Evolutionary conservation across 2,797 vertebrate genomes (phyloP).

Genomic region (Scolopax bukidnonensis): DNA sequence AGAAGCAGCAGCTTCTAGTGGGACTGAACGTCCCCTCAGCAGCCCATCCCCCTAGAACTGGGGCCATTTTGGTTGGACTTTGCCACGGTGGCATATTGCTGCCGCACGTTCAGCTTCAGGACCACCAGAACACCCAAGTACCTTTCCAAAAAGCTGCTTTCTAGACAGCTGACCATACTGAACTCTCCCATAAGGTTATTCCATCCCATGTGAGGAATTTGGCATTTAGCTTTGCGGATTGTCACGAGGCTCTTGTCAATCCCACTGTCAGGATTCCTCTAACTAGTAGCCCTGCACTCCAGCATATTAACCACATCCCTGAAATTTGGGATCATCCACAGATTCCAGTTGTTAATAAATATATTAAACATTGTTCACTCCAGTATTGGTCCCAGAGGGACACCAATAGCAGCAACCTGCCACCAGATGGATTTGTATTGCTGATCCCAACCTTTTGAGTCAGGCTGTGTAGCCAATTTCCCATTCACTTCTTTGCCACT

Average conservation of each 20-base stretch:
- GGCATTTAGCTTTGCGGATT: neutral
- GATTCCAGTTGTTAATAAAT: neutral
- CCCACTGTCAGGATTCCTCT: neutral
- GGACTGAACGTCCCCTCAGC: neutral
- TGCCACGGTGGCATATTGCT: neutral
- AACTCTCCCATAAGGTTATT: neutral
- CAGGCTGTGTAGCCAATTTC: neutral
- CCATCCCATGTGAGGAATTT: neutral
- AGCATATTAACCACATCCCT: neutral
- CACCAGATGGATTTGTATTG: neutral
- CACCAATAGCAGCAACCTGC: neutral
- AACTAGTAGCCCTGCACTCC: neutral
- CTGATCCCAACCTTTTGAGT: neutral
- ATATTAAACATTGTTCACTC: neutral
- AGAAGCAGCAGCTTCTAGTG: neutral
- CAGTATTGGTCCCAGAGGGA: neutral
- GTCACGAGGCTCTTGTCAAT: neutral
- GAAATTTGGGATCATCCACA: neutral
- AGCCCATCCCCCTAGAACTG: neutral
- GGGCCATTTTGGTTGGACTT: neutral
- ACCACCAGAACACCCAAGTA: neutral
- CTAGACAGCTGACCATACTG: neutral
- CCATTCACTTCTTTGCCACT: neutral
- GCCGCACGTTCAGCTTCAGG: neutral
- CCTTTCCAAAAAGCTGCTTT: neutral